Base-by-base conservation (phyloP, 2,113 vertebrate genomes). In the Macaca fascicularis region DNA sequence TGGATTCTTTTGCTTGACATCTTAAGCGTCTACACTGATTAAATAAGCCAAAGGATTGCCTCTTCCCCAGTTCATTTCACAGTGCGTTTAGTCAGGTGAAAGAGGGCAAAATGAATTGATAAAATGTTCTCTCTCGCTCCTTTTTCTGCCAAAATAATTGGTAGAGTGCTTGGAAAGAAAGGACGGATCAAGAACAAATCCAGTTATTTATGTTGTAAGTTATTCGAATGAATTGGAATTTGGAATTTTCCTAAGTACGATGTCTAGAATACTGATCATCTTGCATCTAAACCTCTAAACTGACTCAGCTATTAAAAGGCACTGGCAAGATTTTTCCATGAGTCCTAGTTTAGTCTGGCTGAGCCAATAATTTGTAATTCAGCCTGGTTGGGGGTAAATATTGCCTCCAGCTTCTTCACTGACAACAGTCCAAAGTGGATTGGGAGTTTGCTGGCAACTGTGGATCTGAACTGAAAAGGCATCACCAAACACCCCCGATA, bases 301-400 rank as follows among this genome's bases (percentile, higher is more conserved):
- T 92, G 70, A 93, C 84, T 95, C 88, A 92, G 88, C 80, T 93
- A 81, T 64, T 95, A 87, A 95, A 95, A 90, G 87, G 72, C 13
- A 96, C 19, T 81, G 92, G 2, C 1, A 76, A 43, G 43, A 38
- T 78, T 96, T 97, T 96, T 94, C 14, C 52, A 89, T 87, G 48
- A 69, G n/a, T 57, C 86, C 94, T 89, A 96, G 70, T 94, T 97
- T 96, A 96, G 76, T 97, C 87, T 78, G 95, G 75, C 90, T 96
- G 81, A 97, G 93, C 95, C 96, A 98, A 55, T 43, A 3, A 61
- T 67, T 97, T 98, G 81, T 32, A 79, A 94, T 96, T 94, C 64
- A 93, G 74, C 32, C 93, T 94, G 3, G 35, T 9, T 85, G 64
- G 92, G 27, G 96, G 70, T 86, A 88, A 98, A 98, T 91, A 72